Evolutionary conservation across 1,140 invertebrate species (phyloP), one percentile per base, ranked within the genome.

Genomic region (Pseudachorutes palmiensis): DNA sequence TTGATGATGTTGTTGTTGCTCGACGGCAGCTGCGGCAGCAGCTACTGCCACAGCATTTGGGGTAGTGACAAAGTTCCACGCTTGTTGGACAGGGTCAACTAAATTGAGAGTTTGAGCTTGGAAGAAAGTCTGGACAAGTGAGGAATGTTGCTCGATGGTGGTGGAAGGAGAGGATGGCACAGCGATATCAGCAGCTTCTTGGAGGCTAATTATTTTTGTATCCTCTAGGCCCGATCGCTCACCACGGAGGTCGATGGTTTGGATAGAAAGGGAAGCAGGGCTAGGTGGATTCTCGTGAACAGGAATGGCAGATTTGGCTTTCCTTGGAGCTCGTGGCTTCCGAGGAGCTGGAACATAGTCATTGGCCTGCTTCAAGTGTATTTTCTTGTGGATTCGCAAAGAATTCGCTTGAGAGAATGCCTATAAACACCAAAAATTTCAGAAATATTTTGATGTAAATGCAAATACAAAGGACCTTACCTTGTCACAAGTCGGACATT

Each of bases 401-500:
- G 26, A 29, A 30, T 60, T 60, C 2, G 58, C 58, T 31, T 60
- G 58, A 2, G 58, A 60, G 22, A 60, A 60, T 60, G 59, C 60
- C 59, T 67, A 24, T 5, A 55, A 16, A 14, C 14, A 55, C 9
- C 9, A 55, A 55, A 55, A 24, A 16, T 41, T 41, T 41, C n/a
- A n/a, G n/a, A 41, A 41, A 19, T 41, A 9, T 41, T 41, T 41
- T 41, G 36, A 5, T 14, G 24, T 12, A 55, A 55, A 55, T 55
- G 24, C 24, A 55, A 55, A 24, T 24, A 24, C 9, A 24, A 26
- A 24, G 24, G 5, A 16, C 9, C 12, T 55, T 24, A 55, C 51
- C 24, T 55, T 55, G 51, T 55, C 51, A 24, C 66, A 68, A 33
- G 60, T 64, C 48, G 66, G 66, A 32, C 66, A 68, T 45, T 45